Percentiles rank a stretch among this genome's conserved stretches.
phyloP scores from a whole-genome alignment of 2,888 invertebrate genomes.

The Itoplectis maculator region DNA sequence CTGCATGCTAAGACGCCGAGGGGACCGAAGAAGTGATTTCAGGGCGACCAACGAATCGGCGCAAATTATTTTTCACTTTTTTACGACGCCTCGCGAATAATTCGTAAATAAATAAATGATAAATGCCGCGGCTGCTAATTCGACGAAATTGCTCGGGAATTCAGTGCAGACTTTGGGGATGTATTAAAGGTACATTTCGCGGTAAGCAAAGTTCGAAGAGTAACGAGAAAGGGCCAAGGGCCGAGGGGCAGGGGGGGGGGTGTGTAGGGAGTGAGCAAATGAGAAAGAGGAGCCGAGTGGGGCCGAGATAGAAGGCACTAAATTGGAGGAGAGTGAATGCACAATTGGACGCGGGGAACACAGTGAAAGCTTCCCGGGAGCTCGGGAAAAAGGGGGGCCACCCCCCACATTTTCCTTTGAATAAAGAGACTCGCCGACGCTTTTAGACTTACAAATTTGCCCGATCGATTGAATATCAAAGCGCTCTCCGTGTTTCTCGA shows the following conservation, averaged over 20 bases:
- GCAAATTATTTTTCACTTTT: background rate
- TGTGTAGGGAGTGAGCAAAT: constrained; percentile 12
- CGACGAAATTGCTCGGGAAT: background rate
- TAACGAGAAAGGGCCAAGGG: constrained; percentile 5
- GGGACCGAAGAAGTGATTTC: background rate
- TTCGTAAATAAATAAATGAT: too few relatives aligned
- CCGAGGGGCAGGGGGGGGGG: background rate
- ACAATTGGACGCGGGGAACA: constrained; percentile 34
- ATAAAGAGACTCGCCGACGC: constrained; percentile 30
- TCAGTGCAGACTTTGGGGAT: constrained; percentile 1
- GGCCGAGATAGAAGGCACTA: constrained; percentile 8
- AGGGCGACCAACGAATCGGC: background rate
- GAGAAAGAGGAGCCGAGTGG: background rate
- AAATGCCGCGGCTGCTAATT: background rate
- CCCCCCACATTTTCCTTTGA: constrained; percentile 38
- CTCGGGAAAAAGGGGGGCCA: constrained; percentile 10
- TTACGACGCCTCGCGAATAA: background rate
- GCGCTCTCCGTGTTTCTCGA: background rate
- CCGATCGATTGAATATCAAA: constrained; percentile 38
- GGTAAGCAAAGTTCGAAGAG: constrained; percentile 2
- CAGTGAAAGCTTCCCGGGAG: constrained; percentile 28
- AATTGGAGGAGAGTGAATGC: constrained; percentile 36
- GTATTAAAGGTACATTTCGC: constrained; percentile 3
- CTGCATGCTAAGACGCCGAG: background rate
- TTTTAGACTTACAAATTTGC: constrained; percentile 41